Conservation (phyloP, 2,113 vertebrate genomes). For the Furnarius figulus region DNA sequence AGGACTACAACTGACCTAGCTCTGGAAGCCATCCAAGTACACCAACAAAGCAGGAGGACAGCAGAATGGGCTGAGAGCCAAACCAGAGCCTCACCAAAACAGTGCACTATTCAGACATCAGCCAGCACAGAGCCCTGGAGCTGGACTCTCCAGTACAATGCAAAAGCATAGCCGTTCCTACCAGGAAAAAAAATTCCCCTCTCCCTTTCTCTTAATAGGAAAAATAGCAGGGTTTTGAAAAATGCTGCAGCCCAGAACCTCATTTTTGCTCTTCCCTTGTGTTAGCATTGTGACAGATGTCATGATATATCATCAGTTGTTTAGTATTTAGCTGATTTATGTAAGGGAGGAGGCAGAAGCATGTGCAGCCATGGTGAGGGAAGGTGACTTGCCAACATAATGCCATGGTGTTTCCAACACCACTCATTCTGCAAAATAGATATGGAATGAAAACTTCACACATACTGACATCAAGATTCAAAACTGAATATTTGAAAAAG, state of each 20-base stretch:
- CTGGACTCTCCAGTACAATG: background rate
- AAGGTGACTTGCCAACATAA: background rate
- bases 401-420: background rate
- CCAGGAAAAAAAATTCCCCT: background rate
- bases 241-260: background rate
- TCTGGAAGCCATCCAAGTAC: conserved; percentile 6
- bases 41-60: background rate
- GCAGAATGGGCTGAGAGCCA: background rate
- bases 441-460: background rate
- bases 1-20: background rate
- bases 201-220: background rate
- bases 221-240: background rate
- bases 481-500: background rate
- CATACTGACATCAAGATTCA: background rate
- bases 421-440: background rate
- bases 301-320: background rate
- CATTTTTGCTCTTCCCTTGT: background rate
- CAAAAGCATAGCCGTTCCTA: background rate
- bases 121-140: background rate
- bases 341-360: background rate
- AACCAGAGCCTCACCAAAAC: background rate
- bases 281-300: background rate
- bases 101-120: background rate
- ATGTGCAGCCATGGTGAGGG: accelerated
- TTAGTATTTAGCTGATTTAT: background rate